A percentile compares a stretch with the other conserved stretches of the same genome.
Evolutionary conservation across 2,888 invertebrate species (phyloP).

Genomic region (Drosophila nigritarsus): DNA sequence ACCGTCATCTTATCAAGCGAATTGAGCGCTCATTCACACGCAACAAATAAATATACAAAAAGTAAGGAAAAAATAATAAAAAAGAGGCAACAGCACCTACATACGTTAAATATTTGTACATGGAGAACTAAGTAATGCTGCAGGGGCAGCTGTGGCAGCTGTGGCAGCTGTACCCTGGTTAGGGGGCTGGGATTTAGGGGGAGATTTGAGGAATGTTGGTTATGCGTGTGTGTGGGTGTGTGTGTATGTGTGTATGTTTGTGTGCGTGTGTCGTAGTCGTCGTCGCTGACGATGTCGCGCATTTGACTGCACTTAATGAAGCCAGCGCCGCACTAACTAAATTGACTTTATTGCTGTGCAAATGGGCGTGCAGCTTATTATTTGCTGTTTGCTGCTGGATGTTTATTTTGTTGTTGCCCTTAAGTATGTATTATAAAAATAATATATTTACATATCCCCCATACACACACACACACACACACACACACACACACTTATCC

Average conservation of each 20-base stretch:
- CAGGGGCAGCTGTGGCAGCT: slow-evolving; percentile 34
- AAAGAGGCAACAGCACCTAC: slow-evolving; percentile 26
- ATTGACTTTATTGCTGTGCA: slow-evolving; percentile 80
- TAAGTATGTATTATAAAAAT: slow-evolving; percentile 75
- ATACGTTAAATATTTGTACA: slow-evolving; percentile 63
- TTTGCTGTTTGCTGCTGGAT: slow-evolving; percentile 22
- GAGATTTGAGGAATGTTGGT: background rate
- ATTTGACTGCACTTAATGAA: slow-evolving; percentile 77
- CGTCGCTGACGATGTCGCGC: slow-evolving; percentile 67
- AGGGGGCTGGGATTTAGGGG: slow-evolving; percentile 3
- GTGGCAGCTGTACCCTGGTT: slow-evolving; percentile 18
- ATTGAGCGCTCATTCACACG: slow-evolving; percentile 79
- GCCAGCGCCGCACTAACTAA: slow-evolving; percentile 69
- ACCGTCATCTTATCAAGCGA: slow-evolving; percentile 69
- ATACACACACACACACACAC: slow-evolving; percentile 12
- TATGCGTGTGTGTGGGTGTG: background rate
- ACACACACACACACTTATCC: slow-evolving; percentile 13
- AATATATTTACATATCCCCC: slow-evolving; percentile 70
- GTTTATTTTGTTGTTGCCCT: slow-evolving; percentile 41
- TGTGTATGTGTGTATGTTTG: background rate
- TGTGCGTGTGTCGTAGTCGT: slow-evolving; percentile 5
- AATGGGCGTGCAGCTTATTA: slow-evolving; percentile 65
- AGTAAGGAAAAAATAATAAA: slow-evolving; percentile 4
- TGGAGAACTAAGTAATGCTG: slow-evolving; percentile 46
- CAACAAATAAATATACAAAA: slow-evolving; percentile 64